Base-by-base conservation (phyloP, 2,888 invertebrate species). In the Tinea semifulvella region DNA sequence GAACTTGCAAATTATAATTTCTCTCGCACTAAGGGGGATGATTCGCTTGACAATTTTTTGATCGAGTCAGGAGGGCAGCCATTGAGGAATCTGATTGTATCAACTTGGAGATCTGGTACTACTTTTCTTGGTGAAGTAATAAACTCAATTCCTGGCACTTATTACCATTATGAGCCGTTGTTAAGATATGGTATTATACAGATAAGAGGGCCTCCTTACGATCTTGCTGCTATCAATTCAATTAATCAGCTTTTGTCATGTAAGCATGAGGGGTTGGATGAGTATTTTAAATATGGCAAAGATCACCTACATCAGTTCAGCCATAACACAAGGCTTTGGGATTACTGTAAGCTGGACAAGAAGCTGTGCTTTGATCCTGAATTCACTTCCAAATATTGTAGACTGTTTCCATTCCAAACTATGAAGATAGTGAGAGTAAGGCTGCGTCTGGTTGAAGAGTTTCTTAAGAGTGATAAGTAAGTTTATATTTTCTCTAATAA, bases 91-190 rank as follows among this genome's bases (percentile, higher is more conserved):
- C 68, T 94, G 39, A 88, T 95, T 52, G 74, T 94, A 48, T 92
- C 94, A n/a, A 92, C 92, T 10, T 95, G 94, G 93, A 84, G 95
- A 53, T 92, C 93, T 3, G 95, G 95, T 4, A 94, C 94, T 14
- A 94, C 94, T 25, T 95, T 95, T 65, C 82, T 95, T 43, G 94
- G 94, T 44, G 94, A 94, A 60, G 85, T 94, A 35, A 65, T 94
- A 39, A 92, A 92, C 65, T 84, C 92, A 18, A 86, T 93, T 63
- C 94, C 94, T 13, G 93, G 88, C 20, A 94, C 90, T 65, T 95
- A 85, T 70, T 95, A 94, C 73, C 94, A 94, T 65, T 95, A 94
- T 63, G 95, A 96, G 68, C 95, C 95, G 22, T 74, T 95, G 48
- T 76, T 94, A 48, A 88, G 91, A 60, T 91, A 89, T 70, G 91